Evolutionary conservation across 2,113 vertebrate species (phyloP).

Genomic region (Cnemophilus loriae): DNA sequence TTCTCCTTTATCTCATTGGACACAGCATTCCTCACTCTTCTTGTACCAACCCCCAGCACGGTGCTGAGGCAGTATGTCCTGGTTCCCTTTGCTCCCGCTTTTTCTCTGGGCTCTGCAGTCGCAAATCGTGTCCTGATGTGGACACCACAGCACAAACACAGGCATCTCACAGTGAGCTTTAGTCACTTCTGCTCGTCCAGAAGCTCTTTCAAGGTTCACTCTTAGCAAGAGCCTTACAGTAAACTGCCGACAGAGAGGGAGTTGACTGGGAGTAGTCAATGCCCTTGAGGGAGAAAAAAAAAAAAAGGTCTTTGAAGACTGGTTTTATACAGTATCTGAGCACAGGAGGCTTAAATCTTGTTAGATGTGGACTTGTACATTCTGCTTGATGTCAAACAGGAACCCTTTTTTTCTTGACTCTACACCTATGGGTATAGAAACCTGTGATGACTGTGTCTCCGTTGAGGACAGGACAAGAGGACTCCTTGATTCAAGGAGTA

Average conservation of each 20-base stretch:
- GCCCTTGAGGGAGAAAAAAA: not conserved
- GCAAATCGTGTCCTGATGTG: not conserved
- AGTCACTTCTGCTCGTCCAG: not conserved
- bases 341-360: not conserved
- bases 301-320: not conserved
- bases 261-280: not conserved
- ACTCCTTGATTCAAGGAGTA: not conserved
- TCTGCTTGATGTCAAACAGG: not conserved
- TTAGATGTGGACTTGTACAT: not conserved
- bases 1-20: not conserved
- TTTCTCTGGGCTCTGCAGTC: not conserved
- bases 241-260: not conserved
- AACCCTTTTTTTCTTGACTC: not conserved
- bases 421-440: not conserved
- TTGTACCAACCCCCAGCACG: fast-evolving
- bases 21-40: not conserved
- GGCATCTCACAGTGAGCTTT: not conserved
- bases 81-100: fast-evolving
- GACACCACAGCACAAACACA: not conserved
- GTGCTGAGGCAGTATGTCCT: not conserved
- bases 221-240: not conserved
- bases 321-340: not conserved
- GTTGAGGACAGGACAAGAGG: not conserved
- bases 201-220: not conserved
- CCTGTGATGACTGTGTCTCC: not conserved